Conservation (phyloP, 2,888 invertebrate genomes). For the Chrysina gloriosa region DNA sequence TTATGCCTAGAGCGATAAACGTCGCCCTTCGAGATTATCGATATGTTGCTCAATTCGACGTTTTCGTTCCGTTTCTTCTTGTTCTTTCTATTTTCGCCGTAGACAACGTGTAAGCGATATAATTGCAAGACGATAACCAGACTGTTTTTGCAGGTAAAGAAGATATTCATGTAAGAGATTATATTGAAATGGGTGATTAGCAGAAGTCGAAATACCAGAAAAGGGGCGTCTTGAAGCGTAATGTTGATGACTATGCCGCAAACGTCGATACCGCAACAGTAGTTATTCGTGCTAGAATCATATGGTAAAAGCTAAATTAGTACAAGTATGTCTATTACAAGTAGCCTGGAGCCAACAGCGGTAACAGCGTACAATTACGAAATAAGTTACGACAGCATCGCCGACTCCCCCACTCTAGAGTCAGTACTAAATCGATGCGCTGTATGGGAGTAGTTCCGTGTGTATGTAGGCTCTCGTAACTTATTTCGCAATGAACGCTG, state of each 20-base stretch:
- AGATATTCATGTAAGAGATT: conserved; percentile 95
- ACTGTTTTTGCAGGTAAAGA: conserved; percentile 93
- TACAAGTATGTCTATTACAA: too few species aligned
- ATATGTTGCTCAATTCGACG: conserved; percentile 66
- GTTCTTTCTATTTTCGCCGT: conserved; percentile 72
- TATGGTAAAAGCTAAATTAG: too few species aligned
- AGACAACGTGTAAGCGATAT: conserved; percentile 85
- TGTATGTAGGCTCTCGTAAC: too few species aligned
- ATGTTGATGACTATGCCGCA: conserved; percentile 91
- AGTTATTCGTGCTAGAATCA: conserved; percentile 71
- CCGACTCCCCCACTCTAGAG: too few species aligned
- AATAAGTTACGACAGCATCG: too few species aligned
- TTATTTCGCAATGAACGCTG: too few species aligned
- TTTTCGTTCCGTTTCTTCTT: conserved; percentile 62
- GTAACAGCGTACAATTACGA: too few species aligned
- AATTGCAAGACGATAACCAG: conserved; percentile 89
- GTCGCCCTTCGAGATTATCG: conserved; percentile 67
- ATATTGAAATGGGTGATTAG: conserved; percentile 90
- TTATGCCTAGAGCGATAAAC: conserved; percentile 55
- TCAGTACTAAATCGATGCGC: too few species aligned
- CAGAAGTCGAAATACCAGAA: conserved; percentile 85
- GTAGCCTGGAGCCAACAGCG: too few species aligned
- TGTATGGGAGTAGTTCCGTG: too few species aligned
- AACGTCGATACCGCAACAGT: conserved; percentile 89
- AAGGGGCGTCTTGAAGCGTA: conserved; percentile 87